Conservation (phyloP, 2,888 invertebrate genomes). For the Agrilus biguttatus region DNA sequence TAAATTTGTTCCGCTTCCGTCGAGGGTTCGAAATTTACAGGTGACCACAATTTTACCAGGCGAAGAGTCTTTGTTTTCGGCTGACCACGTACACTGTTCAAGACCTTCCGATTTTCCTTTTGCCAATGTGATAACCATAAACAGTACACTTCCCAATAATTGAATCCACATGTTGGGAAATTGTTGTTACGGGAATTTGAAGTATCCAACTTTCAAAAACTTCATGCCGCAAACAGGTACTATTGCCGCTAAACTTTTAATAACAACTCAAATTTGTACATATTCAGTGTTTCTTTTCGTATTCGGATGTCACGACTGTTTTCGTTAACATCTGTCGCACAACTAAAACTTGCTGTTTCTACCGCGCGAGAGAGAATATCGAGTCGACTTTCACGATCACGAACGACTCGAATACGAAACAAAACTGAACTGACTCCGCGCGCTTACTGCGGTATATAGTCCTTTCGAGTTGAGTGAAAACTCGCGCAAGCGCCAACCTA, state of each 20-base stretch:
- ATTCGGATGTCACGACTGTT: background rate
- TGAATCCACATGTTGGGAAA: slow-evolving; percentile 36
- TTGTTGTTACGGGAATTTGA: background rate
- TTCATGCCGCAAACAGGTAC: no score
- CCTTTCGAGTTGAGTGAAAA: slow-evolving; percentile 8
- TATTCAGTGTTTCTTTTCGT: no score
- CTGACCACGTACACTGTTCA: slow-evolving; percentile 33
- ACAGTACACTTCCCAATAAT: slow-evolving; percentile 30
- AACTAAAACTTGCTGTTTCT: background rate
- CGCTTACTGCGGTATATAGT: slow-evolving; percentile 25
- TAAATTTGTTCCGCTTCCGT: slow-evolving; percentile 51
- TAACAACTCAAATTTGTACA: no score
- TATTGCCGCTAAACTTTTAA: no score
- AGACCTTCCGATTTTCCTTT: slow-evolving; percentile 28
- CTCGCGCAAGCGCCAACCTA: slow-evolving; percentile 15
- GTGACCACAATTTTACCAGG: slow-evolving; percentile 39
- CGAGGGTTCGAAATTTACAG: slow-evolving; percentile 57
- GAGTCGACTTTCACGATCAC: slow-evolving; percentile 9
- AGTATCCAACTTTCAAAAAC: no score
- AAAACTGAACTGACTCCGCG: slow-evolving; percentile 20
- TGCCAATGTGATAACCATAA: slow-evolving; percentile 19
- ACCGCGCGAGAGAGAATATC: background rate
- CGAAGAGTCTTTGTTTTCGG: slow-evolving; percentile 33
- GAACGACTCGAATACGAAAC: slow-evolving; percentile 14
- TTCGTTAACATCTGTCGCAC: background rate